Evolutionary conservation across 1,140 invertebrate species (phyloP), one percentile per base, ranked within the genome.

Genomic region (Aplysia californica): DNA sequence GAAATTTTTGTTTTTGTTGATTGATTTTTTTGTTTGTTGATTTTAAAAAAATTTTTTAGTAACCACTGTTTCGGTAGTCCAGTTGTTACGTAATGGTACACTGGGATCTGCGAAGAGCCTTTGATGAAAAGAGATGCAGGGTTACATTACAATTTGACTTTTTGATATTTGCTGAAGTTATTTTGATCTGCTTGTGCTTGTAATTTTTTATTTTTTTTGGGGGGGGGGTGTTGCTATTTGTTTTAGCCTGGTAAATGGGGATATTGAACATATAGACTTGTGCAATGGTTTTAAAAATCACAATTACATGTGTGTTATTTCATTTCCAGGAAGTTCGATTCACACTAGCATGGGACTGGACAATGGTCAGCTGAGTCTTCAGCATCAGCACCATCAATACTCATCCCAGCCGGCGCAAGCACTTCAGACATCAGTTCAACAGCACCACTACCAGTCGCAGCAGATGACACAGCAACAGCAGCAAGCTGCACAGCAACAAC

Each of bases 311-410:
- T n/a, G n/a, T n/a, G 39, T 68, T 15, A 10, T 70, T 3, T 26
- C 23, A 29, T 55, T 33, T 3, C 21, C 26, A 73, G 70, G 56
- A 0, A 26, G 55, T 26, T 61, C 55, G 3, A 31, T 61, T 61
- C 70, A 71, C n/a, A 1, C 69, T 15, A 71, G 31, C 59, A 2
- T 61, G 18, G 58, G 50, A 56, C 3, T 71, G 50, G 68, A 71
- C 1, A 71, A 56, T 55, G 6, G 10, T 35, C 41, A 55, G 26
- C 21, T 71, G 2, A 73, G 64, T 26, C 29, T 36, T 55, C 72
- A 80, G 21, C 75, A 58, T 55, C 72, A 70, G 50, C 71, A 75
- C 26, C 76, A 73, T 68, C 72, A 76, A 29, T 59, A 56, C 38
- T 61, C n/a, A 39, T 66, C 59, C 38, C 71, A 29, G 39, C 75